Percentiles rank a stretch among this genome's conserved stretches.
Conservation (phyloP, 1,140 invertebrate genomes). For the Telenomus remus region DNA sequence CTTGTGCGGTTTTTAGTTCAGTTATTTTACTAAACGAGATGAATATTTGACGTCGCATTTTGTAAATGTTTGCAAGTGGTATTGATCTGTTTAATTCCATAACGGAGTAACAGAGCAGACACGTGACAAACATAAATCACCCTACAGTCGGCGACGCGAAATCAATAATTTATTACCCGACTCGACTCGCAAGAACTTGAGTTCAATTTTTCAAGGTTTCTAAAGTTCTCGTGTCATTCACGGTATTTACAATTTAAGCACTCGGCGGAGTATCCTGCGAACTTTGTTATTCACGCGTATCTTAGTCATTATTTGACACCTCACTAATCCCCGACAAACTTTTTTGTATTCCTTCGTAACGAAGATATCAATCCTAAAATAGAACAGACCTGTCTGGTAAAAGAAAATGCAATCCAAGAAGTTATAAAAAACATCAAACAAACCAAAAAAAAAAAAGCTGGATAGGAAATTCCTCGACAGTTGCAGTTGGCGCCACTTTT, state of each 20-base stretch:
- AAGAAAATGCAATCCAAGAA: too few species aligned
- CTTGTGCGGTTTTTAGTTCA: too few species aligned
- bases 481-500: constrained; percentile 28
- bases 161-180: constrained; percentile 40
- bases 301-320: constrained; percentile 42
- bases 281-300: constrained; percentile 44
- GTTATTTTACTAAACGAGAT: too few species aligned
- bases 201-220: constrained; percentile 40
- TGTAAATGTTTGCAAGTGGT: too few species aligned
- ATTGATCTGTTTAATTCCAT: constrained; percentile 28
- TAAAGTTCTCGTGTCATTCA: constrained; percentile 38
- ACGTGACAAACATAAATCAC: constrained; percentile 10
- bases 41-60: too few species aligned
- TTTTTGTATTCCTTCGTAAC: constrained; percentile 29
- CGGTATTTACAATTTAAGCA: constrained; percentile 50
- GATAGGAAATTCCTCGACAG: constrained; percentile 23
- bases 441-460: constrained; percentile 4
- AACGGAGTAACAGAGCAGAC: constrained; percentile 17
- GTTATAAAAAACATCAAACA: too few species aligned
- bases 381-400: too few species aligned
- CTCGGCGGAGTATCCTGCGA: constrained; percentile 18
- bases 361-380: constrained; percentile 15
- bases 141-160: constrained; percentile 4
- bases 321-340: constrained; percentile 18
- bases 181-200: constrained; percentile 20